These are phyloP conservation scores for Micromesistius poutassou DNA, from an alignment of 2,797 vertebrate species.

Conservation along the genomic window DNA sequence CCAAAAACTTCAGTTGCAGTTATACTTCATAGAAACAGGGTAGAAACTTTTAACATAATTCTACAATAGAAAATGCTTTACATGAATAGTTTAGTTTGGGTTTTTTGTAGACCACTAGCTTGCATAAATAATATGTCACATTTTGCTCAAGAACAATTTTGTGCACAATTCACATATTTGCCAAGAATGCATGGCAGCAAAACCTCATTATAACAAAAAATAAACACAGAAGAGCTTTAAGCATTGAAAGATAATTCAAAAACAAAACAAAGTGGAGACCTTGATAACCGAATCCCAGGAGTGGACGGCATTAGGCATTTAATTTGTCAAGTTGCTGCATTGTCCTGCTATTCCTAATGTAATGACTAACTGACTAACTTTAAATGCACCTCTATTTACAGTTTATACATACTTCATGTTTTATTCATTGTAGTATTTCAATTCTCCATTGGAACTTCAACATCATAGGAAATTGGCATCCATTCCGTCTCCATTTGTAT, in stretches of 20 bases:
- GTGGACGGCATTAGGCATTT: not conserved
- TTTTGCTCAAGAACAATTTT: not conserved
- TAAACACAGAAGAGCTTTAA: not conserved
- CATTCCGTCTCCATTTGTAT: not conserved
- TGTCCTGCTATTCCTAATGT: not conserved
- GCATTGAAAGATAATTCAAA: not conserved
- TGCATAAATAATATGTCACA: not conserved
- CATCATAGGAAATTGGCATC: not conserved
- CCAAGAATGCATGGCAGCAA: not conserved
- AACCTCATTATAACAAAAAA: not conserved
- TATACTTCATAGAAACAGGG: not conserved
- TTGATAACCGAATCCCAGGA: not conserved
- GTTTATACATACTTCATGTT: conserved; percentile 1
- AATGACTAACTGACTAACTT: not conserved
- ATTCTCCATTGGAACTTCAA: not conserved
- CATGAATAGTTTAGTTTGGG: not conserved
- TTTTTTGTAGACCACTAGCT: not conserved
- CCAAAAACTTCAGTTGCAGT: not conserved
- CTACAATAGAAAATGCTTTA: not conserved
- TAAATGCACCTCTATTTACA: not conserved
- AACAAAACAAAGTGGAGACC: not conserved
- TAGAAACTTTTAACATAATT: not conserved
- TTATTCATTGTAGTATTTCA: conserved; percentile 2
- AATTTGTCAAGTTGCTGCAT: conserved; percentile 14
- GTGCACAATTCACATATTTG: not conserved